Percentiles rank a stretch among this genome's conserved stretches.
phyloP scores from a whole-genome alignment of 2,888 invertebrate genomes.

The Schrankia costaestrigalis region DNA sequence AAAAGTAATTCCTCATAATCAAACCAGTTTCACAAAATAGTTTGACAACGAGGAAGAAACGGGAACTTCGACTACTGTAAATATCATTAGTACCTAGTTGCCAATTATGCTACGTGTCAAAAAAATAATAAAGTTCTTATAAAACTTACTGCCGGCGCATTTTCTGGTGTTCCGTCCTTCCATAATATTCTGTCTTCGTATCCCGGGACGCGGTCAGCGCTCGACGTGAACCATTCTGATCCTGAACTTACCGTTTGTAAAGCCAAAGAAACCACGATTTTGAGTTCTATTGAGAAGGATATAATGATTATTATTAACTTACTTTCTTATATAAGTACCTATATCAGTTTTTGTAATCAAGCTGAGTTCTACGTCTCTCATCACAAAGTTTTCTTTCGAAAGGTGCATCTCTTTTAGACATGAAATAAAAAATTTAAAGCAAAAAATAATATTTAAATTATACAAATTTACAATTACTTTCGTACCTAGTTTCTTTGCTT shows the following conservation, averaged over 20 bases:
- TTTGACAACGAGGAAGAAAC: too few relatives aligned
- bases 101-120: neutral
- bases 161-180: conserved; percentile 71
- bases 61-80: too few relatives aligned
- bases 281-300: conserved; percentile 63
- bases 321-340: too few relatives aligned
- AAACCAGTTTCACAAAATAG: too few relatives aligned
- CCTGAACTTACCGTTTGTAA: conserved; percentile 81
- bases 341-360: too few relatives aligned
- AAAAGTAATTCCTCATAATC: too few relatives aligned
- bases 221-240: conserved; percentile 88
- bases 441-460: neutral
- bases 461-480: neutral
- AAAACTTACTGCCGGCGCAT: conserved; percentile 36
- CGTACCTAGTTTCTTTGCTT: conserved; percentile 70
- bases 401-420: neutral
- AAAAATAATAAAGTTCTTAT: too few relatives aligned
- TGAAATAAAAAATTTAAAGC: neutral
- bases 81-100: too few relatives aligned
- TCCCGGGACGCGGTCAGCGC: conserved; percentile 75
- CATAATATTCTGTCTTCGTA: conserved; percentile 89
- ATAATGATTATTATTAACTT: too few relatives aligned
- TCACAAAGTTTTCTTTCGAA: too few relatives aligned
- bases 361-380: too few relatives aligned
- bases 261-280: conserved; percentile 59